Evolutionary conservation across 2,888 invertebrate species (phyloP), one percentile per base, ranked within the genome.

Genomic region (Steinernema hermaphroditum): DNA sequence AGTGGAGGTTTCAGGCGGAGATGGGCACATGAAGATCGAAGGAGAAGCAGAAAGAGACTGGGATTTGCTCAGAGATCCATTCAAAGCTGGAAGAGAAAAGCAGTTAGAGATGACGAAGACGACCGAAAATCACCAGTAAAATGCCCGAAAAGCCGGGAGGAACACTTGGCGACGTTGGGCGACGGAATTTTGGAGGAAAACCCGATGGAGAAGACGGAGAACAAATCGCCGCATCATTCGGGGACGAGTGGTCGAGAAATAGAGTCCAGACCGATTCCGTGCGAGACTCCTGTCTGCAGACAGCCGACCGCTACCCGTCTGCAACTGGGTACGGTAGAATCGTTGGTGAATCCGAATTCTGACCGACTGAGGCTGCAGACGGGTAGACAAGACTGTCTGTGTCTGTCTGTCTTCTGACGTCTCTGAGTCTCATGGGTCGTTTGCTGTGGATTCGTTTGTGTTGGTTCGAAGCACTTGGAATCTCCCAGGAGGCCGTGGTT

Each of bases 131-230:
- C 62, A 62, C 62, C 62, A 16, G 32, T n/a, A 32, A 14, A 14
- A 32, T 4, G 32, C 12, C 62, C 19, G 62, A 62, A 62, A 62
- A 62, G 62, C 19, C 62, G 62, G 2, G 16, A 4, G 4, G 19
- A 62, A 9, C 16, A 27, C 2, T 32, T 16, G 62, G 16, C 12
- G 32, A 34, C 6, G 27, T 6, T 29, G 16, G 22, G 62, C 16
- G 62, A 32, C 62, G 62, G 27, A 62, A 62, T 62, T 32, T 62
- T 62, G 62, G 62, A 24, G 62, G 54, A 54, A 46, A 46, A 46
- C 9, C 4, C 46, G 46, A 19, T 6, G 46, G 16, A 46, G 37
- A 46, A 46, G 46, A 46, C 46, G 46, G 46, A 4, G 6, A 37
- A 37, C 6, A 4, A 4, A 37, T 37, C 4, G 54, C 8, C 54